Evolutionary conservation across 2,113 vertebrate species (phyloP).

Genomic region (Leptosomus discolor): DNA sequence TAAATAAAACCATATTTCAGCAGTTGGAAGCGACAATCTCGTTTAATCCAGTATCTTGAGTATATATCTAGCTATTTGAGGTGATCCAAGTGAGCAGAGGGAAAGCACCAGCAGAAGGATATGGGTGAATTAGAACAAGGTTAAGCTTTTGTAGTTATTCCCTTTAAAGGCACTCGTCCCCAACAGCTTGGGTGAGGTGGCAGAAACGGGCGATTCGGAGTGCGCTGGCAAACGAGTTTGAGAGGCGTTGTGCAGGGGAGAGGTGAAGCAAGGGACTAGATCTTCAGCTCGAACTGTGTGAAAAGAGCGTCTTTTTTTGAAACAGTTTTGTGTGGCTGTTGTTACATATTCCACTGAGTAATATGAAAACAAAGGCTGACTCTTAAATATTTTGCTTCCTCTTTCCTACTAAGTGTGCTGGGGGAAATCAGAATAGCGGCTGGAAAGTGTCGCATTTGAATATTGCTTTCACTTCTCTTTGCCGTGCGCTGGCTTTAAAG

Average conservation of each 20-base stretch:
- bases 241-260: background rate
- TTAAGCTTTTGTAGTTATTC: background rate
- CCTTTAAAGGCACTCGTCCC: background rate
- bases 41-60: background rate
- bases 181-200: rapidly evolving
- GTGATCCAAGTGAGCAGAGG: background rate
- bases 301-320: background rate
- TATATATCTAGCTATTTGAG: background rate
- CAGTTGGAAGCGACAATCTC: background rate
- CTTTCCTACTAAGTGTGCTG: background rate
- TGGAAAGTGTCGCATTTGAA: background rate
- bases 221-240: background rate
- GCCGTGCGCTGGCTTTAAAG: background rate
- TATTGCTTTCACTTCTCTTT: constrained; percentile 22
- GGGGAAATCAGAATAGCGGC: background rate
- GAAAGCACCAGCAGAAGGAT: background rate
- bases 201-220: background rate
- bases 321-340: background rate
- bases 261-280: background rate
- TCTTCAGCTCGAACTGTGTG: background rate
- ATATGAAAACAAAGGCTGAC: background rate
- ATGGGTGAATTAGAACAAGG: background rate
- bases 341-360: background rate
- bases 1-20: background rate
- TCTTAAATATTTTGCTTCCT: background rate